Percentiles rank a stretch among this genome's conserved stretches.
These are phyloP conservation scores for Chouioia cunea DNA, from an alignment of 2,888 invertebrate genomes.

Conservation along the genomic window DNA sequence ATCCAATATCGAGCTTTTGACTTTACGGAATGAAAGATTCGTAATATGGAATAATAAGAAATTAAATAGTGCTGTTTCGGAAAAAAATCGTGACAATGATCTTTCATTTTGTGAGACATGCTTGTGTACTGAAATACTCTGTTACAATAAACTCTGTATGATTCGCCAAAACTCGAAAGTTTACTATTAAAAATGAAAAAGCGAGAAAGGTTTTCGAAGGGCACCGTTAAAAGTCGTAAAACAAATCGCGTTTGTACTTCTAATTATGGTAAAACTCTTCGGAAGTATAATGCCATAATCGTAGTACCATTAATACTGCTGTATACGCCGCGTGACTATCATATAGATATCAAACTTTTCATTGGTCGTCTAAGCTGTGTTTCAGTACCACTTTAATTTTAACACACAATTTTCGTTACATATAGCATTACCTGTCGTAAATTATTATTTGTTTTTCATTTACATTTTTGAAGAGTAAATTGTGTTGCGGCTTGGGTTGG, in stretches of 20 bases:
- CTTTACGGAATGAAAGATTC: constrained; percentile 39
- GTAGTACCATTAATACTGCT: constrained; percentile 40
- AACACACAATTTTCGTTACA: constrained; percentile 22
- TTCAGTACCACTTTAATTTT: constrained; percentile 25
- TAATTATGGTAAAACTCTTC: constrained; percentile 44
- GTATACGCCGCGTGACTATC: constrained; percentile 38
- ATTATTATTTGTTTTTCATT: constrained; percentile 24
- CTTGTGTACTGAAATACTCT: constrained; percentile 40
- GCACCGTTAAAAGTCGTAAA: constrained; percentile 30
- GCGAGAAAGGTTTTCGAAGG: constrained; percentile 27
- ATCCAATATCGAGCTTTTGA: constrained; percentile 31
- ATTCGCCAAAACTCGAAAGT: constrained; percentile 43
- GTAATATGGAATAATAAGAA: constrained; percentile 36
- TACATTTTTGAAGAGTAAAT: constrained; percentile 29
- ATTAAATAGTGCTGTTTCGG: constrained; percentile 34
- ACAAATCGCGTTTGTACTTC: constrained; percentile 48
- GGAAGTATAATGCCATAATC: constrained; percentile 42
- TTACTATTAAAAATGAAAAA: constrained; percentile 25
- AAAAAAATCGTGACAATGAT: constrained; percentile 25
- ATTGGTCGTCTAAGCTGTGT: constrained; percentile 38
- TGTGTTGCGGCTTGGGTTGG: constrained; percentile 7
- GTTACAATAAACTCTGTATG: constrained; percentile 43
- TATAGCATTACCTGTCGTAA: constrained; percentile 13
- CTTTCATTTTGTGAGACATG: constrained; percentile 39
- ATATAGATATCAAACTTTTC: constrained; percentile 41